A percentile compares a stretch with the other conserved stretches of the same genome.
Conservation (phyloP, 1,140 invertebrate genomes). For the Orchesella cincta region DNA sequence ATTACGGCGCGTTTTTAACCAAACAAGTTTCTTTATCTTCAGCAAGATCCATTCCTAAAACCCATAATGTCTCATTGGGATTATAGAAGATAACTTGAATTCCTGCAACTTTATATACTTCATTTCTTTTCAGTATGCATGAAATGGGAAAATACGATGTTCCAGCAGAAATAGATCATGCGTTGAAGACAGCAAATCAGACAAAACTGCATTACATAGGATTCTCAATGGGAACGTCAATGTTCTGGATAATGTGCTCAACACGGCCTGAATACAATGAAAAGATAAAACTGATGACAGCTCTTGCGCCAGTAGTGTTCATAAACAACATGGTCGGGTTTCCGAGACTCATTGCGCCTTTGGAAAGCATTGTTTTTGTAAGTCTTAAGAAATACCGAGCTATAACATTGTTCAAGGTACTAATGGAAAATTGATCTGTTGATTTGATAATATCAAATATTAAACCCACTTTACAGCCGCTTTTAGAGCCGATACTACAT, state of each 20-base stretch:
- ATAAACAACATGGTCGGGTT: constrained; percentile 57
- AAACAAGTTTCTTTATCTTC: too few species aligned
- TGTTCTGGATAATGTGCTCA: constrained; percentile 65
- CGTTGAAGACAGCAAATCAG: constrained; percentile 46
- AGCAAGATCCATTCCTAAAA: too few species aligned
- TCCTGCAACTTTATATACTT: not conserved
- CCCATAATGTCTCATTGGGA: too few species aligned
- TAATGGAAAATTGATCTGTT: not conserved
- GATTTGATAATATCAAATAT: not conserved
- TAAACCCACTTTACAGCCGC: constrained; percentile 6
- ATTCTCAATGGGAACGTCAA: constrained; percentile 65
- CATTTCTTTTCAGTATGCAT: constrained; percentile 33
- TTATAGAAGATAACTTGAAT: not conserved
- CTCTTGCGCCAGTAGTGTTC: constrained; percentile 54
- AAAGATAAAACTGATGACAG: constrained; percentile 59
- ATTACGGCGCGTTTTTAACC: too few species aligned
- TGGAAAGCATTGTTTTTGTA: constrained; percentile 24
- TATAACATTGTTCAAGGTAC: not conserved
- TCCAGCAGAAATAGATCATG: constrained; percentile 50
- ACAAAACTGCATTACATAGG: constrained; percentile 64
- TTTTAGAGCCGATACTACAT: constrained; percentile 31
- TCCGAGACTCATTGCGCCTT: constrained; percentile 33
- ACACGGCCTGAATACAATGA: constrained; percentile 62
- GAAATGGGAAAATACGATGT: constrained; percentile 55
- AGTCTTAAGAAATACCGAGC: not conserved